Percentiles rank a stretch among this genome's conserved stretches.
These are phyloP conservation scores for Anguilla japonica DNA, from an alignment of 2,113 vertebrate species.

Conservation along the genomic window DNA sequence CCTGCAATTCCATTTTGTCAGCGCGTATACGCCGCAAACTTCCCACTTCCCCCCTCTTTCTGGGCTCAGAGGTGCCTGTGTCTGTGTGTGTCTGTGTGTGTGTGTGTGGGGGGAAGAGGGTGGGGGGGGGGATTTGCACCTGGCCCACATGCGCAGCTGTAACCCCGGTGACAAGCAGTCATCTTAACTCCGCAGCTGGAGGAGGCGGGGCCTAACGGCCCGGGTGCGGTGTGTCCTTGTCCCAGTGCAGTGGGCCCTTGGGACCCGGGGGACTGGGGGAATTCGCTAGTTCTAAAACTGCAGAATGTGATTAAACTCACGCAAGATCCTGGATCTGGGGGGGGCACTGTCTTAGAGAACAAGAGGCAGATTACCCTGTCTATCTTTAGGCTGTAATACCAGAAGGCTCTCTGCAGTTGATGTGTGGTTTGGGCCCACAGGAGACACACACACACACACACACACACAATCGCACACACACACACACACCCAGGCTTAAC, in stretches of 20 bases:
- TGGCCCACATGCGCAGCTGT: slow-evolving; percentile 44
- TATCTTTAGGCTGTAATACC: not conserved
- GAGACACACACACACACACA: not conserved
- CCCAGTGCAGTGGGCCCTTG: slow-evolving; percentile 52
- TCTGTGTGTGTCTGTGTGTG: not conserved
- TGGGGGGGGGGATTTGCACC: not conserved
- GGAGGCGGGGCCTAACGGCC: slow-evolving; percentile 50
- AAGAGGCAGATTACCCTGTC: not conserved
- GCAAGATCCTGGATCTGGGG: not conserved
- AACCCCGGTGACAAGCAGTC: slow-evolving; percentile 52
- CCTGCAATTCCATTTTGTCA: slow-evolving; percentile 33
- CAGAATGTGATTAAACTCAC: slow-evolving; percentile 8
- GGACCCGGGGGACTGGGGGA: not conserved
- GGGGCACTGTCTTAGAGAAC: not conserved
- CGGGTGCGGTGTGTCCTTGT: slow-evolving; percentile 44
- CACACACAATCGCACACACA: not conserved
- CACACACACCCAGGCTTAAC: not conserved
- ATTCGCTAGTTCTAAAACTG: not conserved
- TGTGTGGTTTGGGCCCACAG: not conserved
- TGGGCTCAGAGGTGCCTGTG: slow-evolving; percentile 50
- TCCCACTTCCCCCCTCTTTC: slow-evolving; percentile 39
- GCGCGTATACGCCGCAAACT: slow-evolving; percentile 33
- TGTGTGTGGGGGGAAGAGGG: too few species aligned
- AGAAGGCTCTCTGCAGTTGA: slow-evolving; percentile 2
- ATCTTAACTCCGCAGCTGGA: slow-evolving; percentile 62